These are phyloP conservation scores for Boloria selene DNA, from an alignment of 2,888 invertebrate species.

Conservation along the genomic window DNA sequence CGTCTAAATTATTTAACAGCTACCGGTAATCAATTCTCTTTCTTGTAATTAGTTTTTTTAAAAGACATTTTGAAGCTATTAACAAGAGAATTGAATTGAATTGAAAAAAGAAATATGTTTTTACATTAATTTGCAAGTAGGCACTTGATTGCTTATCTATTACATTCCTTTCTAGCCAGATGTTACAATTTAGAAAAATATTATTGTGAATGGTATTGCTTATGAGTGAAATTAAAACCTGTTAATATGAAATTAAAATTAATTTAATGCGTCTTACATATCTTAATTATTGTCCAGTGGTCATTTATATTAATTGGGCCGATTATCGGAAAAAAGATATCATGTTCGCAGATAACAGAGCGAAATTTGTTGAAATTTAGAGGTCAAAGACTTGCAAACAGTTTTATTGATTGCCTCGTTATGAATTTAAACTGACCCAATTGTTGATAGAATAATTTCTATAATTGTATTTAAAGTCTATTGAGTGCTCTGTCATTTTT, in stretches of 20 bases:
- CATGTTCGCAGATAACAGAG: slow-evolving; percentile 11
- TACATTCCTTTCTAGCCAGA: background rate
- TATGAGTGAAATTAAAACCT: background rate
- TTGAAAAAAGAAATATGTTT: too few relatives aligned
- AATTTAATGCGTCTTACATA: background rate
- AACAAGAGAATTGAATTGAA: too few relatives aligned
- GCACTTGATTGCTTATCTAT: too few relatives aligned
- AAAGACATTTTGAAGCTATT: too few relatives aligned
- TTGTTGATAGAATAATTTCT: slow-evolving; percentile 45
- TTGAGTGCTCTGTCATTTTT: slow-evolving; percentile 23
- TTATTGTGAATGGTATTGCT: background rate
- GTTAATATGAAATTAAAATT: background rate
- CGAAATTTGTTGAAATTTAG: slow-evolving; percentile 31
- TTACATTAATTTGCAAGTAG: too few relatives aligned
- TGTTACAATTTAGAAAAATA: background rate
- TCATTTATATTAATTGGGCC: slow-evolving; percentile 10
- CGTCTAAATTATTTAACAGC: too few relatives aligned
- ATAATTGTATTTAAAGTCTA: slow-evolving; percentile 40
- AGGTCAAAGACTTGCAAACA: slow-evolving; percentile 62
- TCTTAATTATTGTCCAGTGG: background rate
- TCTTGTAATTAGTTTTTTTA: too few relatives aligned
- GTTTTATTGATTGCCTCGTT: slow-evolving; percentile 56
- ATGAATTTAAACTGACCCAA: slow-evolving; percentile 47
- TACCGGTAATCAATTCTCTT: too few relatives aligned
- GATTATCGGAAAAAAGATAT: slow-evolving; percentile 13